Evolutionary conservation across 2,888 invertebrate genomes (phyloP), one percentile per base, ranked within the genome.

Genomic region (Sarcophaga carnaria): DNA sequence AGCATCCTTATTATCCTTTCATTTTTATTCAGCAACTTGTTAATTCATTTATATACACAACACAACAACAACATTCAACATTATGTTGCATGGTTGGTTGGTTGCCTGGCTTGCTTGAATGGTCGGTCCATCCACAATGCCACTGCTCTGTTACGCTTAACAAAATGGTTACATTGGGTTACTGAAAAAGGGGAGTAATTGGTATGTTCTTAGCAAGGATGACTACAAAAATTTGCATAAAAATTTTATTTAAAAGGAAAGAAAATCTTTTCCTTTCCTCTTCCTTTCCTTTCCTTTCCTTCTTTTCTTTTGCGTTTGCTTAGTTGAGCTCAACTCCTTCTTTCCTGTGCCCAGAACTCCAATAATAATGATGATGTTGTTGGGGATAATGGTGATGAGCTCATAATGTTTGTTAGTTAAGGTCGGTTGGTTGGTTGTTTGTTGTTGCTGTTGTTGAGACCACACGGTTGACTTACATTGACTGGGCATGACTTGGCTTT

Each of bases 1-100:
- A 82, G 87, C 90, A 89, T 89, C 90, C 90, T 90, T 92, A 91
- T 92, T 91, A 92, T 92, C 92, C 92, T 92, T 92, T 92, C 91
- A 91, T 91, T 92, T 91, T 92, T 91, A 92, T 91, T 91, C 92
- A 90, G 91, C 90, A 88, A 89, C 88, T 90, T 91, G 92, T 91
- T 92, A 92, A 92, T 92, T 92, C 91, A 90, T 91, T 92, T 92
- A 92, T 91, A 90, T 74, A 69, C 8, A 37, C 37, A 37, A 37
- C 37, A 37, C 10, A 8, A 37, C 37, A 37, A 37, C 63, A 69
- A 14, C 77, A 80, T 69, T 74, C 77, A 59, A 59, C 80, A 83
- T 83, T 74, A 83, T 83, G 14, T 77, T 69, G 69, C 64, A 69
- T 17, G 76, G 76, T 66, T 75, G 75, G 70, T 27, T 76, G 83